These are phyloP conservation scores for Acrobasis suavella DNA, from an alignment of 2,888 invertebrate genomes.

Conservation along the genomic window DNA sequence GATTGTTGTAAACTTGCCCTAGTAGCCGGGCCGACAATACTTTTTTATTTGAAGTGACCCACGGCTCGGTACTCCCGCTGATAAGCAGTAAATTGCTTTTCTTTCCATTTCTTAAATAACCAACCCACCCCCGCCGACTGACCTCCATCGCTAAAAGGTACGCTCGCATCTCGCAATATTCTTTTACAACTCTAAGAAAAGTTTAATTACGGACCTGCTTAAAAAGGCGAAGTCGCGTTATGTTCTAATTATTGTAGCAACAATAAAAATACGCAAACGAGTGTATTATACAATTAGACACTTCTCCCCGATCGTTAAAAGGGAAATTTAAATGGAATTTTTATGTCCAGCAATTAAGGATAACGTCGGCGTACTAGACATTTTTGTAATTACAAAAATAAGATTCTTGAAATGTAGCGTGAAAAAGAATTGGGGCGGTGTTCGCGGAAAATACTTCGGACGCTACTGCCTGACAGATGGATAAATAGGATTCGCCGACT, in stretches of 20 bases:
- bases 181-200: constrained; percentile 69
- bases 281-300: constrained; percentile 83
- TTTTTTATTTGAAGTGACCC: constrained; percentile 65
- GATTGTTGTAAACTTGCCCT: constrained; percentile 42
- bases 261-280: constrained; percentile 83
- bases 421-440: constrained; percentile 79
- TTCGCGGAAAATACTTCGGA: constrained; percentile 70
- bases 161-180: constrained; percentile 65
- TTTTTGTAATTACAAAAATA: constrained; percentile 83
- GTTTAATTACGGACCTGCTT: constrained; percentile 75
- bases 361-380: constrained; percentile 81
- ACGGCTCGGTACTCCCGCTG: constrained; percentile 61
- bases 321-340: constrained; percentile 84
- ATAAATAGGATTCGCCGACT: constrained; percentile 35
- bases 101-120: constrained; percentile 77
- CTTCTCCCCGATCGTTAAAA: constrained; percentile 81
- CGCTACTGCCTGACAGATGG: constrained; percentile 62
- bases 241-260: constrained; percentile 81
- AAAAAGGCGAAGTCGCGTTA: constrained; percentile 74
- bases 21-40: constrained; percentile 50
- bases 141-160: constrained; percentile 48
- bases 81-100: constrained; percentile 80
- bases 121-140: constrained; percentile 42
- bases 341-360: constrained; percentile 83
- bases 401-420: constrained; percentile 83